Evolutionary conservation across 2,113 vertebrate species (phyloP).

Genomic region (Xiphorhynchus elegans): DNA sequence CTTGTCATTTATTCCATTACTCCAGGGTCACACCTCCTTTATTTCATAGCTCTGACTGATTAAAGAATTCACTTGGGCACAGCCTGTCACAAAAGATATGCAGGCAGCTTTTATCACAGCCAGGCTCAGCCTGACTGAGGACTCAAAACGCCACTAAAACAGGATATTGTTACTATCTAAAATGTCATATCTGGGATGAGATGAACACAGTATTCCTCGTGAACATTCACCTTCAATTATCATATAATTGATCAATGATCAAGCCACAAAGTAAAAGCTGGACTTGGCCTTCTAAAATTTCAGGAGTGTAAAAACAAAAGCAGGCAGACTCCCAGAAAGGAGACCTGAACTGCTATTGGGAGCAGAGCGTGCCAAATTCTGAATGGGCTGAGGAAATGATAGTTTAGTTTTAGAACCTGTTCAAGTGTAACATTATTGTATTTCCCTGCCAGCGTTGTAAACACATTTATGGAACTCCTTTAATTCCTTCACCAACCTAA

Average conservation of each 20-base stretch:
- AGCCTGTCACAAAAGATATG: neutral
- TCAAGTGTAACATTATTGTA: neutral
- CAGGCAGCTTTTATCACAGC: neutral
- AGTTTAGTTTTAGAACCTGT: neutral
- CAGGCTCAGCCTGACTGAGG: neutral
- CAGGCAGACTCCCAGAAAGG: neutral
- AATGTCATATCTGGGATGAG: neutral
- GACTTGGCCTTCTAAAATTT: neutral
- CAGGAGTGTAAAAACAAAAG: neutral
- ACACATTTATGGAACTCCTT: neutral
- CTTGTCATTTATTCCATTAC: neutral
- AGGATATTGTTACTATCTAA: neutral
- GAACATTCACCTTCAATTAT: neutral
- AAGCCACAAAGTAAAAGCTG: neutral
- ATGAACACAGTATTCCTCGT: neutral
- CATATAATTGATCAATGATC: neutral
- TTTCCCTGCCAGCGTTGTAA: constrained; percentile 1
- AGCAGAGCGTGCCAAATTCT: neutral
- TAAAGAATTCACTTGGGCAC: neutral
- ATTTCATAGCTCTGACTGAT: neutral
- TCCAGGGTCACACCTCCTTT: neutral
- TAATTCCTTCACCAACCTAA: neutral
- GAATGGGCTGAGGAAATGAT: neutral
- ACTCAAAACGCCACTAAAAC: neutral
- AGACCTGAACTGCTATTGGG: neutral